These are phyloP conservation scores for Apistogramma diplotaenia DNA, from an alignment of 2,113 vertebrate species.

Conservation along the genomic window DNA sequence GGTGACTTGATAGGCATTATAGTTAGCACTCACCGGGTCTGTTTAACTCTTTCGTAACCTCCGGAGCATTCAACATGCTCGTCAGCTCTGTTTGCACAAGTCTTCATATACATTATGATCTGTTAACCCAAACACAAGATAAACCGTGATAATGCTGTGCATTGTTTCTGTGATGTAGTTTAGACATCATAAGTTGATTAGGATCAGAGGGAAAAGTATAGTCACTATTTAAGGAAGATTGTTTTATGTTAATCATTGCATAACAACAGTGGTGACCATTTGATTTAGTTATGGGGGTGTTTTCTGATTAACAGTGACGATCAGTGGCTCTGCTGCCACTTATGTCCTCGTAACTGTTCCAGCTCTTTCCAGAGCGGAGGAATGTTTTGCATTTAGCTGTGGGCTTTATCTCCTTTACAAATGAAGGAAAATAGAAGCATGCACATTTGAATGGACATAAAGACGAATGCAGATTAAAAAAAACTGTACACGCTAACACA, in stretches of 20 bases:
- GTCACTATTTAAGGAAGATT: background rate
- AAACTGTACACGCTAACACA: constrained; percentile 1
- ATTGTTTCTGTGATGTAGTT: background rate
- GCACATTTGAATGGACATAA: constrained; percentile 1
- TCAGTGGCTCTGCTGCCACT: constrained; percentile 26
- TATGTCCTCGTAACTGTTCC: constrained; percentile 14
- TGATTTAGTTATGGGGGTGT: background rate
- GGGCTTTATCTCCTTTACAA: constrained; percentile 47
- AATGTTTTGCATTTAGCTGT: constrained; percentile 48
- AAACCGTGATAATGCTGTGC: background rate
- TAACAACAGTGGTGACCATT: background rate
- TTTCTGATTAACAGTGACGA: background rate
- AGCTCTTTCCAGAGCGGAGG: constrained; percentile 35
- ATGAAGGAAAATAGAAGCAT: constrained; percentile 12
- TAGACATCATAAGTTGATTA: background rate
- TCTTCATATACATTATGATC: background rate
- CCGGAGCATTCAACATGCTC: background rate
- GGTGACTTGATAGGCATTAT: constrained; percentile 18
- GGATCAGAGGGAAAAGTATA: background rate
- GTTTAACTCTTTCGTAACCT: background rate
- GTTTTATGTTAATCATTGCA: background rate
- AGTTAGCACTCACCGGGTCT: background rate
- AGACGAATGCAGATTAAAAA: background rate
- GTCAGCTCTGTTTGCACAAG: background rate
- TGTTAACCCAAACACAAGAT: background rate